Percentiles rank a stretch among this genome's conserved stretches.
These are phyloP conservation scores for Raphicerus campestris DNA, from an alignment of 2,113 vertebrate species.

Conservation along the genomic window DNA sequence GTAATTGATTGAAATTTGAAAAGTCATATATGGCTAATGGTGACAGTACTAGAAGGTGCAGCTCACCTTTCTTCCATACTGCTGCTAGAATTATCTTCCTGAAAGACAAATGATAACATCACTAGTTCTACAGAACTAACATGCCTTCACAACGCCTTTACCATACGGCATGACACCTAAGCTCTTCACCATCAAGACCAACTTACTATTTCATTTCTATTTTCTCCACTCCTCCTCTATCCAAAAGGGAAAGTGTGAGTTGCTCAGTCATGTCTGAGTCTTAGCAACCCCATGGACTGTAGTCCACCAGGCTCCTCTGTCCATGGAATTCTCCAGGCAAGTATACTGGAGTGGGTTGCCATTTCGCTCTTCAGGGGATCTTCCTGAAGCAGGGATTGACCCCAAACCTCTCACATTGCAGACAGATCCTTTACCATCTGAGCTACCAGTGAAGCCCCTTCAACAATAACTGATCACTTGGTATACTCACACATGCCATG, in stretches of 20 bases:
- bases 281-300: background rate
- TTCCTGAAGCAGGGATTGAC: background rate
- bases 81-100: background rate
- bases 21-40: background rate
- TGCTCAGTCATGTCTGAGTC: background rate
- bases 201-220: background rate
- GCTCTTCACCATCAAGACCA: background rate
- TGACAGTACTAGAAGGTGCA: background rate
- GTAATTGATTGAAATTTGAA: background rate
- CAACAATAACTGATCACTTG: background rate
- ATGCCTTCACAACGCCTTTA: background rate
- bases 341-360: background rate
- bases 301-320: background rate
- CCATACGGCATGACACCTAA: background rate
- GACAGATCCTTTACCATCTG: background rate
- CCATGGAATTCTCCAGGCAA: background rate
- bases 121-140: background rate
- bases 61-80: background rate
- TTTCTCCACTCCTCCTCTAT: background rate
- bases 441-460: background rate
- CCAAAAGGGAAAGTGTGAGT: background rate
- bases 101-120: background rate
- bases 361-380: background rate
- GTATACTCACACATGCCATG: background rate
- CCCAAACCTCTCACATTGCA: accelerated